These are phyloP conservation scores for Tupaia chinensis DNA, from an alignment of 2,113 vertebrate species.

Conservation along the genomic window DNA sequence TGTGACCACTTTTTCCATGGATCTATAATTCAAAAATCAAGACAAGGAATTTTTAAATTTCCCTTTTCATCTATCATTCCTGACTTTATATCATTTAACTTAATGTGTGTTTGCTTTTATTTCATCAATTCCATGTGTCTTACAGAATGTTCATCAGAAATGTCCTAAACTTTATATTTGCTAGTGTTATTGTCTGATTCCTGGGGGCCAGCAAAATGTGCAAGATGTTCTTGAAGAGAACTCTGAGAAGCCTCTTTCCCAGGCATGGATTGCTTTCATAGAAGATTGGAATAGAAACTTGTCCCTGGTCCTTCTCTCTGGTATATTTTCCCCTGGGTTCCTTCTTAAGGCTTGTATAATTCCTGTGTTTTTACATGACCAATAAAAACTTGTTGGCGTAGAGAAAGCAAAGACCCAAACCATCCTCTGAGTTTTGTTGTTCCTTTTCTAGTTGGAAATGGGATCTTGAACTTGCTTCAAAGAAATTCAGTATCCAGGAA, in stretches of 20 bases:
- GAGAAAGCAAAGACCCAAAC: constrained; percentile 18
- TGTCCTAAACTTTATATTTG: background rate
- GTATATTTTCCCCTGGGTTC: background rate
- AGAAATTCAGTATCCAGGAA: background rate
- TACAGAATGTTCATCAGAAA: background rate
- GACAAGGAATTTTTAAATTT: background rate
- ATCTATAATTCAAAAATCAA: background rate
- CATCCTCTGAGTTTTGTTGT: background rate
- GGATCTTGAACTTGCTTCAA: constrained; percentile 10
- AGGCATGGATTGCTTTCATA: background rate
- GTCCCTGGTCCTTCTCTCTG: background rate
- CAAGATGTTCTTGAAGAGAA: background rate
- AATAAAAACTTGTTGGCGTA: constrained; percentile 34
- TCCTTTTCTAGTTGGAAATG: constrained; percentile 32
- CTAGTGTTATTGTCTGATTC: background rate
- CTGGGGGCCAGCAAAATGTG: background rate
- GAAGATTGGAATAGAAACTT: background rate
- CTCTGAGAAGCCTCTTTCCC: background rate
- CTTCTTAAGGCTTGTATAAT: constrained; percentile 47
- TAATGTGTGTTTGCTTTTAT: background rate
- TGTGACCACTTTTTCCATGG: background rate
- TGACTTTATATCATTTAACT: background rate
- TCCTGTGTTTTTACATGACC: constrained; percentile 40
- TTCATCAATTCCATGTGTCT: background rate
- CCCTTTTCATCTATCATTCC: background rate